Conservation (phyloP, 1,140 invertebrate species). For the Drosophila tristis region DNA sequence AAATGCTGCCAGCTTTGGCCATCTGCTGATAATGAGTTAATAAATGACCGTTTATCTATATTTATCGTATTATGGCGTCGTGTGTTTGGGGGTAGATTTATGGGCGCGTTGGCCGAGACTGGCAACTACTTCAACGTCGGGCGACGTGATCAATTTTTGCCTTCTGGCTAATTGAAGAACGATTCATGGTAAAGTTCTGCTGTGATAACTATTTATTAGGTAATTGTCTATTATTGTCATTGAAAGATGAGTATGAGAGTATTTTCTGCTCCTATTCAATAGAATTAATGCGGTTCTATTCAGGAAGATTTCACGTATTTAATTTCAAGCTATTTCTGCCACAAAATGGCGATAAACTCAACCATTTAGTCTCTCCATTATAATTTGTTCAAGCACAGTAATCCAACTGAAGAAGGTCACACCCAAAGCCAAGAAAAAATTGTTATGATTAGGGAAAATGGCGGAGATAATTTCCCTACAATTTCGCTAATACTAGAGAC, state of each 20-base stretch:
- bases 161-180: slow-evolving; percentile 27
- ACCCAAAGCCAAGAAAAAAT: slow-evolving; percentile 10
- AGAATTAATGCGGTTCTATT: no score
- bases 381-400: slow-evolving; percentile 1
- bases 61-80: slow-evolving; percentile 44
- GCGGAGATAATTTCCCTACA: slow-evolving; percentile 27
- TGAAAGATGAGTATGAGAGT: neutral
- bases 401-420: neutral
- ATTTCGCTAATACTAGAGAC: slow-evolving; percentile 10
- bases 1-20: slow-evolving; percentile 51
- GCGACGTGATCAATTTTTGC: slow-evolving; percentile 48
- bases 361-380: no score
- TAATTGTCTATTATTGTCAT: neutral
- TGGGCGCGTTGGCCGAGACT: no score
- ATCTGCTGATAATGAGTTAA: slow-evolving; percentile 76
- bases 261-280: no score
- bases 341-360: no score
- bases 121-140: slow-evolving; percentile 36
- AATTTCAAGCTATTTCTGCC: no score
- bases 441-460: slow-evolving; percentile 26
- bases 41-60: slow-evolving; percentile 74
- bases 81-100: slow-evolving; percentile 46
- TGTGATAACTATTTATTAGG: slow-evolving; percentile 14
- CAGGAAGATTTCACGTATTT: no score
- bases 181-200: slow-evolving; percentile 1